Conservation (phyloP, 2,797 vertebrate species). For the Diceros bicornis region DNA sequence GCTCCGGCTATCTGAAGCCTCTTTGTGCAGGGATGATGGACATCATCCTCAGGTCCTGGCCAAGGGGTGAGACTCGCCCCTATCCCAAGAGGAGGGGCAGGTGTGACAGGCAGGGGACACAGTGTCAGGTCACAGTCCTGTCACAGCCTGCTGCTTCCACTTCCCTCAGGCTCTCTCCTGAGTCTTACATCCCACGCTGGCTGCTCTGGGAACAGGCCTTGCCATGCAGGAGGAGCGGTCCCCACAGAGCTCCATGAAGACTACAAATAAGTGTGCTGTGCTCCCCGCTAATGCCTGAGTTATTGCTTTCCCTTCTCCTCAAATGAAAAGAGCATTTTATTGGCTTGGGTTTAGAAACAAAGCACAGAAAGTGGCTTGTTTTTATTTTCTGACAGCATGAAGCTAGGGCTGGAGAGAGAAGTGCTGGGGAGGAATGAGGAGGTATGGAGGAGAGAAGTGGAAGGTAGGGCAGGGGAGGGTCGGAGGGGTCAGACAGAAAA, state of each 20-base stretch:
- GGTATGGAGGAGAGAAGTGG: background rate
- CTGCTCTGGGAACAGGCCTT: background rate
- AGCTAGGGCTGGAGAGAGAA: background rate
- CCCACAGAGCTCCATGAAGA: background rate
- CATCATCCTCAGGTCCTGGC: background rate
- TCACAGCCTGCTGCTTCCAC: background rate
- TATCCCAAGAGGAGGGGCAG: background rate
- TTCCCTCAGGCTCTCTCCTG: background rate
- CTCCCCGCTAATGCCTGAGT: slow-evolving; percentile 49
- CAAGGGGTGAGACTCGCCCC: background rate
- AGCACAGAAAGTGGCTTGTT: slow-evolving; percentile 55
- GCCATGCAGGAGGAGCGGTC: rapidly evolving
- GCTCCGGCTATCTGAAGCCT: background rate
- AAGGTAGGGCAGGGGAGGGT: background rate
- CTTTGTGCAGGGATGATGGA: background rate
- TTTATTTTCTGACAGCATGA: slow-evolving; percentile 52
- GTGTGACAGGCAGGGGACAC: background rate
- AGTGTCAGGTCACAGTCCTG: background rate
- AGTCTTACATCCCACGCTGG: background rate
- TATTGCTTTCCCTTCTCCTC: slow-evolving; percentile 51
- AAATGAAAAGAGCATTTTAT: slow-evolving; percentile 64
- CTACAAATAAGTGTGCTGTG: background rate
- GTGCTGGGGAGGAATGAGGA: background rate
- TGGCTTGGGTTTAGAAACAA: slow-evolving; percentile 64
- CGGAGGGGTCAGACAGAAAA: background rate